Conservation (phyloP, 2,113 vertebrate genomes). For the Myanophis thanlyinensis region DNA sequence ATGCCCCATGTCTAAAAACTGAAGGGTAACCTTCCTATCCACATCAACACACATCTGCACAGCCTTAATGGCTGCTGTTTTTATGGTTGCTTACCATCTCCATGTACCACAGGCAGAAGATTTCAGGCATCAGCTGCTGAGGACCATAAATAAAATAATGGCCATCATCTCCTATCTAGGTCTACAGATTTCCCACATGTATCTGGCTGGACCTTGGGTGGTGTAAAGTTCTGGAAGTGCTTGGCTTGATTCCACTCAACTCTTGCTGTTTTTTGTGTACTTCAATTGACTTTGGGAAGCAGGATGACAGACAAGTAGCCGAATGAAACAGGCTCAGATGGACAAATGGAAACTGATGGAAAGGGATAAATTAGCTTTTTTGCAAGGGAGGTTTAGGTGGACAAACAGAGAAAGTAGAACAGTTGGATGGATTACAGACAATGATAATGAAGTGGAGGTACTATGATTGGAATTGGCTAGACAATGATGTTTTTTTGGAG, state of each 20-base stretch:
- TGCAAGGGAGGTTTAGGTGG: not conserved
- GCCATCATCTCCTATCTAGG: not conserved
- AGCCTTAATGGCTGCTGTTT: not conserved
- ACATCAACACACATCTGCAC: not conserved
- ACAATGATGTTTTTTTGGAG: not conserved
- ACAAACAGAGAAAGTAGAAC: not conserved
- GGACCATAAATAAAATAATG: not conserved
- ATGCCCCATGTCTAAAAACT: not conserved
- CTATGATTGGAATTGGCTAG: not conserved
- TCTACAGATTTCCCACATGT: not conserved
- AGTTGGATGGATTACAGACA: not conserved
- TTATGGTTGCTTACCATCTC: not conserved
- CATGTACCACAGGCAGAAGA: not conserved
- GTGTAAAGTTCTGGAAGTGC: not conserved
- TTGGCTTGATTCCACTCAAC: not conserved
- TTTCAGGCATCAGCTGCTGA: not conserved
- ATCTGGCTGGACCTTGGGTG: not conserved
- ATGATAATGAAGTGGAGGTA: not conserved
- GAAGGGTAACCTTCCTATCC: not conserved
- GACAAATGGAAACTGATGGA: not conserved
- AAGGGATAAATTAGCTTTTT: not conserved
- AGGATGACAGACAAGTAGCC: not conserved
- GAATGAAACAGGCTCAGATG: not conserved
- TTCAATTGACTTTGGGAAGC: not conserved
- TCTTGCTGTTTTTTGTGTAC: not conserved